phyloP scores from a whole-genome alignment of 2,888 invertebrate species.

The Pheosia tremula region DNA sequence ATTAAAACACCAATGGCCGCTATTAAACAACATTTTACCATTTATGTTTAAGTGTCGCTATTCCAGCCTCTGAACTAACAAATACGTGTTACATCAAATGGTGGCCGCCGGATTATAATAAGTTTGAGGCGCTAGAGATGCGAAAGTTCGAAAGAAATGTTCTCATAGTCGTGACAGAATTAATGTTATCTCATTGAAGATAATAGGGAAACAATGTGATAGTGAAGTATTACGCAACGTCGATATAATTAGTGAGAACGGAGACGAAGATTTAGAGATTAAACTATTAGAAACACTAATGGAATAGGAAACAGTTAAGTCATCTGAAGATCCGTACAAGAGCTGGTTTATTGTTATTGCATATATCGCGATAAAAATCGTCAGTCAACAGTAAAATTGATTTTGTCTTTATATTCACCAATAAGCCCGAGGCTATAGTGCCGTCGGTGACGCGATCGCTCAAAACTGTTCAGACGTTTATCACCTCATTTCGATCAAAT shows the following conservation, averaged over 20 bases:
- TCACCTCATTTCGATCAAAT: neutral
- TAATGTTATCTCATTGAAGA: conserved; percentile 73
- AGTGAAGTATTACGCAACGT: conserved; percentile 40
- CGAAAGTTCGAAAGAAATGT: conserved; percentile 68
- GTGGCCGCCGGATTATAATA: neutral
- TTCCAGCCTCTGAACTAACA: neutral
- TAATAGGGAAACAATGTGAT: conserved; percentile 68
- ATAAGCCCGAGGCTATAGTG: neutral
- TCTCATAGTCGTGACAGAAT: conserved; percentile 67
- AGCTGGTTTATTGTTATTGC: conserved; percentile 1
- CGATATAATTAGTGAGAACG: conserved; percentile 48
- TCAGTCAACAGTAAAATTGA: neutral
- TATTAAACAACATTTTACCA: neutral
- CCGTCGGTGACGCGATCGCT: neutral
- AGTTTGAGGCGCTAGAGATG: conserved; percentile 34
- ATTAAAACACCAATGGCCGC: conserved; percentile 1
- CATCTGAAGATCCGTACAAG: conserved; percentile 1
- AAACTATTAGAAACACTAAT: conserved; percentile 32
- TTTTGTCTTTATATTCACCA: neutral
- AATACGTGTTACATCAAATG: neutral
- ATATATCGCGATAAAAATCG: neutral
- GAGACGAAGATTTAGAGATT: conserved; percentile 32
- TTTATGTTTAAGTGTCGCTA: conserved; percentile 2
- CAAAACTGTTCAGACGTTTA: neutral
- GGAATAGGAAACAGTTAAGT: conserved; percentile 2